A percentile compares a stretch with the other conserved stretches of the same genome.
Evolutionary conservation across 1,140 invertebrate species (phyloP).

Genomic region (Drosophila persimilis): DNA sequence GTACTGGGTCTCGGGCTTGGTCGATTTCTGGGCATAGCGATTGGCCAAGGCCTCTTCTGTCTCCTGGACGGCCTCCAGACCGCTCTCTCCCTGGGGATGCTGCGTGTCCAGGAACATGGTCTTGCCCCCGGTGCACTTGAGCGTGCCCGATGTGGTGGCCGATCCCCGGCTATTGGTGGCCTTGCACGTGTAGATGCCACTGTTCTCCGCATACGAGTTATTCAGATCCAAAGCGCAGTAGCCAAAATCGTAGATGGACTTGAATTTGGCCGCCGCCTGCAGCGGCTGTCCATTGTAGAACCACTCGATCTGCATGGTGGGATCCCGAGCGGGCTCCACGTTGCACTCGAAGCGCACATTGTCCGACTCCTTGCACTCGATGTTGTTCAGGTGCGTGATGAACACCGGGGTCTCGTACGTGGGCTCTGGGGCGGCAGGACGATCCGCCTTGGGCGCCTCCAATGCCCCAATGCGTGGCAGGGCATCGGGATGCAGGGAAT

Average conservation of each 20-base stretch:
- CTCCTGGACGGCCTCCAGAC: slow-evolving; percentile 93
- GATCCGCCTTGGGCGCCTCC: slow-evolving; percentile 89
- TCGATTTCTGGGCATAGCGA: slow-evolving; percentile 87
- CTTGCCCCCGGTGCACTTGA: slow-evolving; percentile 91
- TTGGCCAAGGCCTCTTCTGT: slow-evolving; percentile 90
- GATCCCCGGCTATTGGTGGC: slow-evolving; percentile 95
- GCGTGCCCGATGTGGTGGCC: slow-evolving; percentile 93
- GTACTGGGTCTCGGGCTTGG: slow-evolving; percentile 89
- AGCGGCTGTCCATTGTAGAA: slow-evolving; percentile 93
- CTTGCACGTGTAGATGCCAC: slow-evolving; percentile 94
- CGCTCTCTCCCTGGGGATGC: slow-evolving; percentile 94
- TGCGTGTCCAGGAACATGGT: slow-evolving; percentile 93
- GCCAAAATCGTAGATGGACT: slow-evolving; percentile 94
- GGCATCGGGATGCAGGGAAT: slow-evolving; percentile 95
- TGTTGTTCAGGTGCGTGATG: slow-evolving; percentile 95
- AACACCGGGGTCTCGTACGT: slow-evolving; percentile 94
- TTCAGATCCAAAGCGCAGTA: slow-evolving; percentile 93
- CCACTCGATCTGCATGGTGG: slow-evolving; percentile 96
- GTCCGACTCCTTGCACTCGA: slow-evolving; percentile 94
- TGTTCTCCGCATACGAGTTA: slow-evolving; percentile 93
- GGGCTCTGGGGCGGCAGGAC: slow-evolving; percentile 88
- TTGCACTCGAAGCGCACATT: slow-evolving; percentile 97
- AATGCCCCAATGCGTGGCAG: slow-evolving; percentile 93
- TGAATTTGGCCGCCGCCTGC: slow-evolving; percentile 91
- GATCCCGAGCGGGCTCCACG: slow-evolving; percentile 96